Base-by-base conservation (phyloP, 30 jellyfish, hydroid and myxozoan genomes). In the Aurelia sp. region DNA sequence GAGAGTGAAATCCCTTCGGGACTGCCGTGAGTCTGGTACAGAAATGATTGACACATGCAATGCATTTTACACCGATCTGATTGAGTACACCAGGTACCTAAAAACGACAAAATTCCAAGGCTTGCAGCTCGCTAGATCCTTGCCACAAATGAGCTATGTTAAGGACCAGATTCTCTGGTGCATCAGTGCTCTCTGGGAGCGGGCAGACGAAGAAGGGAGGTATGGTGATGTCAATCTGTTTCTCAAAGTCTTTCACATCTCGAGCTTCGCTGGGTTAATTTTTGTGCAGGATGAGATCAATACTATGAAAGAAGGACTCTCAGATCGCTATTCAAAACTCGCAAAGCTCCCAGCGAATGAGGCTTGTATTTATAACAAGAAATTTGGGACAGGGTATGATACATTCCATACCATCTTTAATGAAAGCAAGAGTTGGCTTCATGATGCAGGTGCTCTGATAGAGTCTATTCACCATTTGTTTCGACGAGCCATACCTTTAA, bases 111-210 rank as follows among this genome's bases (percentile, higher is more conserved):
- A 73, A 13, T 72, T 74, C 33, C 5, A 78, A 3, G 93, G 93
- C 31, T 20, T 62, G 53, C 81, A 61, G 74, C 69, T 84, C 8
- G 87, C 67, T 22, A 84, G 48, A 38, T 84, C 81, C 15, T 72
- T 84, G 22, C 93, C 87, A n/a, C 76, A 81, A 21, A 72, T 84
- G 93, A 18, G 4, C 13, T 63, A 11, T 63, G 76, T 84, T 16
- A 84, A 84, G 47, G 88, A 73, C 12, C 93, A 84, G 38, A 84
- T 84, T 13, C 47, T 18, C 40, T 84, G 93, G 93, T 84, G 72
- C 70, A 48, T 66, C 13, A 70, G 35, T 17, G 35, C 13, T 3
- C 59, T 69, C 40, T 82, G 84, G 84, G 47, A 61, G 50, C 53
- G 62, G n/a, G 90, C 81, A 24, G 81, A 71, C 0, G 81, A 80